phyloP scores from a whole-genome alignment of 2,888 invertebrate species.

The Sarcophaga variegata region DNA sequence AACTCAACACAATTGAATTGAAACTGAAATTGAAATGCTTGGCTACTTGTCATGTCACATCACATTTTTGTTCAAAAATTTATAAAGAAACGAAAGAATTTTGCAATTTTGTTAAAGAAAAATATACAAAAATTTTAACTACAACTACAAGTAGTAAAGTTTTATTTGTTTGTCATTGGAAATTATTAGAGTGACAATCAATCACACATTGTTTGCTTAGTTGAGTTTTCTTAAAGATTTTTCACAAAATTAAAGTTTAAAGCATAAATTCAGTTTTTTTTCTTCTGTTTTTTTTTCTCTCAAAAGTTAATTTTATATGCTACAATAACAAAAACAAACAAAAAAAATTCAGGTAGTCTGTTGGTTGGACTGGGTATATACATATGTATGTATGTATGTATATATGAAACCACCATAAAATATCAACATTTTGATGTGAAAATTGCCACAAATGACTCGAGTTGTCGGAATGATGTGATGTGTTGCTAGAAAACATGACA shows the following conservation, averaged over 20 bases:
- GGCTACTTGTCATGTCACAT: slow-evolving; percentile 67
- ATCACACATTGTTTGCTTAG: slow-evolving; percentile 48
- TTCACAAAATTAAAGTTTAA: slow-evolving; percentile 15
- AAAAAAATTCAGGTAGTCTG: neutral
- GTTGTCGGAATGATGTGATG: slow-evolving; percentile 59
- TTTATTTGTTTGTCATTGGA: slow-evolving; percentile 61
- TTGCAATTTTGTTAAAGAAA: slow-evolving; percentile 12
- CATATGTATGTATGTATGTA: neutral
- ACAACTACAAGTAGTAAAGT: neutral
- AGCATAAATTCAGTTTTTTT: slow-evolving; percentile 37
- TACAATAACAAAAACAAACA: slow-evolving; percentile 13
- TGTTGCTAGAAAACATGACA: slow-evolving; percentile 66
- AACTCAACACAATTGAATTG: slow-evolving; percentile 23
- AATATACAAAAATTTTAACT: neutral
- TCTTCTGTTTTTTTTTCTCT: neutral
- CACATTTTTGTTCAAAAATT: slow-evolving; percentile 42
- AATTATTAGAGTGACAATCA: slow-evolving; percentile 61
- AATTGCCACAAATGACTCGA: slow-evolving; percentile 66
- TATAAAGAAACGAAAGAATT: slow-evolving; percentile 37
- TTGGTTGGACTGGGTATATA: neutral
- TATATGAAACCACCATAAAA: slow-evolving; percentile 31
- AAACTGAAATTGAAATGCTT: slow-evolving; percentile 57
- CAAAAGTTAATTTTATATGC: slow-evolving; percentile 41
- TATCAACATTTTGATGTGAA: slow-evolving; percentile 61
- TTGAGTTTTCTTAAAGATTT: slow-evolving; percentile 5